Conservation (phyloP, 2,888 invertebrate genomes). For the Mycalesis mineus region DNA sequence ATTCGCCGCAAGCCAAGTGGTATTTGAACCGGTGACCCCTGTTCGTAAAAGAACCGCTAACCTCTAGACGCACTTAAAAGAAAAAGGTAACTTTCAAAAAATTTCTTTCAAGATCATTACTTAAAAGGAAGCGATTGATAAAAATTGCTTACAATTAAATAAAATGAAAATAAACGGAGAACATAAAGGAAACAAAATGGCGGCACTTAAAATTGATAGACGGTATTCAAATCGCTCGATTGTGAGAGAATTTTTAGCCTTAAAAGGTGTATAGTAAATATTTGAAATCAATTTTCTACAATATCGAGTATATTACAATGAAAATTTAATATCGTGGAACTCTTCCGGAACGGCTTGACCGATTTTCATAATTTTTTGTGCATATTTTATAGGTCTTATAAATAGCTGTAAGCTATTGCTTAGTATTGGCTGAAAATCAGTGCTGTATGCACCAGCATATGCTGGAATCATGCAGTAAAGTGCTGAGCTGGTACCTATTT, state of each 20-base stretch:
- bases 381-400: no score
- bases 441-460: no score
- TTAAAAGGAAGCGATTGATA: not conserved
- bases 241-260: not conserved
- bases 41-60: constrained; percentile 17
- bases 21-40: constrained; percentile 22
- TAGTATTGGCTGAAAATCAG: no score
- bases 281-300: not conserved
- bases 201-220: constrained; percentile 3
- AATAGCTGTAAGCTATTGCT: no score
- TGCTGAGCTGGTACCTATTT: no score
- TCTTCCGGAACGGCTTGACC: no score
- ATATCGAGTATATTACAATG: no score
- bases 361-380: no score
- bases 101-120: constrained; percentile 12
- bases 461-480: no score
- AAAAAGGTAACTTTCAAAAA: constrained; percentile 29
- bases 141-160: constrained; percentile 1
- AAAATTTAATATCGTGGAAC: no score
- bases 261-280: not conserved
- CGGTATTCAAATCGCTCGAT: constrained; percentile 17
- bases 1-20: constrained; percentile 2
- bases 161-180: not conserved
- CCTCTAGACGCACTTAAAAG: constrained; percentile 23
- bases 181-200: not conserved